phyloP scores from a whole-genome alignment of 2,888 invertebrate species.

The Agrotis segetum region DNA sequence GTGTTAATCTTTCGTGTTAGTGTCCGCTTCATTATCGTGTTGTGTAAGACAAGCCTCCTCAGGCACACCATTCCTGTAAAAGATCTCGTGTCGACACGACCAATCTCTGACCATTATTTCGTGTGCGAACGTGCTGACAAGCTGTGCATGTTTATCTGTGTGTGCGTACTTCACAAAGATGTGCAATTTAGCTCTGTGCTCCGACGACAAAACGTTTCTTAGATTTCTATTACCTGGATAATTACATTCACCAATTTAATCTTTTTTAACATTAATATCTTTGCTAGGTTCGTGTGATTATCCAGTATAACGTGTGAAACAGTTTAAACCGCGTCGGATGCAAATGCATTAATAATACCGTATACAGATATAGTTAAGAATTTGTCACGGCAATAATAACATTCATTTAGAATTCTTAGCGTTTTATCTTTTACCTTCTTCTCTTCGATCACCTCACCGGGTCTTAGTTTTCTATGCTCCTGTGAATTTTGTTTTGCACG shows the following conservation, averaged over 20 bases:
- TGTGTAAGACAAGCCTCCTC: constrained; percentile 78
- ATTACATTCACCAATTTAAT: constrained; percentile 73
- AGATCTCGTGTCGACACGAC: constrained; percentile 70
- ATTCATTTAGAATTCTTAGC: constrained; percentile 86
- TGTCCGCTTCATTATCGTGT: constrained; percentile 76
- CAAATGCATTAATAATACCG: constrained; percentile 85
- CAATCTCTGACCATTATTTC: constrained; percentile 80
- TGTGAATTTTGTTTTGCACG: constrained; percentile 90
- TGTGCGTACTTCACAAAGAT: constrained; percentile 87
- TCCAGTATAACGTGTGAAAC: constrained; percentile 76
- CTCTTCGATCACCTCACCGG: constrained; percentile 98
- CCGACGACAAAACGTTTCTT: constrained; percentile 82
- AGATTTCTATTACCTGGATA: constrained; percentile 77
- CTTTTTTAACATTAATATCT: constrained; percentile 18
- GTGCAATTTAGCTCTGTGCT: constrained; percentile 88
- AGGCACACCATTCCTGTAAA: constrained; percentile 77
- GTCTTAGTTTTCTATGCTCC: constrained; percentile 98
- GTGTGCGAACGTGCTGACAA: constrained; percentile 89
- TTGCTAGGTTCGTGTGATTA: constrained; percentile 77
- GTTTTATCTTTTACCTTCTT: constrained; percentile 95
- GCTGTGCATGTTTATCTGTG: constrained; percentile 89
- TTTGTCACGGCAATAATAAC: constrained; percentile 89
- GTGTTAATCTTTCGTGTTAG: constrained; percentile 86
- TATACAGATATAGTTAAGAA: constrained; percentile 86
- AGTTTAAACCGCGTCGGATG: constrained; percentile 85